Base-by-base conservation (phyloP, 92 coral and sea anemone species). In the Ricordea florida region DNA sequence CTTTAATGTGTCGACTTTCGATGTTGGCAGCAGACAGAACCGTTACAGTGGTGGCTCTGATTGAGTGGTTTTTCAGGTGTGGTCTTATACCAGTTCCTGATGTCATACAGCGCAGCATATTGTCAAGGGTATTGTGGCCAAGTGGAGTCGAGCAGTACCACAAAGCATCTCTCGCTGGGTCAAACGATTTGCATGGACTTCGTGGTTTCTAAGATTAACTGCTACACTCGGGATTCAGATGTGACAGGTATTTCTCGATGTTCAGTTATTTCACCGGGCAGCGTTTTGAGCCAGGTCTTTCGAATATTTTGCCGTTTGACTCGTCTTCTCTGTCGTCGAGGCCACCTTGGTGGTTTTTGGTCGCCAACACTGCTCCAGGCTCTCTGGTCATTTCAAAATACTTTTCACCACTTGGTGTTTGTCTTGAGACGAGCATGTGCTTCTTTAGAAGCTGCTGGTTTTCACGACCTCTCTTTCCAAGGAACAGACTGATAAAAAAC, bases 401-500 rank as follows among this genome's bases (percentile, higher is more conserved):
- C 31, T 14, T 22, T 48, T 65, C 36, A 20, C 79, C 85, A 25
- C 22, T 62, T 23, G 79, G 66, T 11, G 84, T 67, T 44, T 66
- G 49, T 51, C 84, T 63, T 15, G 17, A 32, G 29, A 68, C 70
- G 18, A 83, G 71, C 83, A 75, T 75, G 48, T 31, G 24, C n/a
- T 58, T 66, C 71, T 66, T 49, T 53, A 68, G 27, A 22, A 29
- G 10, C 20, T 47, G 73, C 48, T 83, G 84, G 73, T 83, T 83
- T 58, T 83, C 89, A 23, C 84, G 14, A 7, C 85, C 89, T 76
- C 80, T 46, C 47, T 84, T 84, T 30, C 89, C 80, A 31, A 56
- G 63, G 56, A 66, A 83, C 3, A 83, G 51, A 33, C 62, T 47
- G 41, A 84, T 40, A 28, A 62, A 52, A 27, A 84, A 84, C 85